Evolutionary conservation across 2,888 invertebrate species (phyloP), one percentile per base, ranked within the genome.

Genomic region (Dusona sp.): DNA sequence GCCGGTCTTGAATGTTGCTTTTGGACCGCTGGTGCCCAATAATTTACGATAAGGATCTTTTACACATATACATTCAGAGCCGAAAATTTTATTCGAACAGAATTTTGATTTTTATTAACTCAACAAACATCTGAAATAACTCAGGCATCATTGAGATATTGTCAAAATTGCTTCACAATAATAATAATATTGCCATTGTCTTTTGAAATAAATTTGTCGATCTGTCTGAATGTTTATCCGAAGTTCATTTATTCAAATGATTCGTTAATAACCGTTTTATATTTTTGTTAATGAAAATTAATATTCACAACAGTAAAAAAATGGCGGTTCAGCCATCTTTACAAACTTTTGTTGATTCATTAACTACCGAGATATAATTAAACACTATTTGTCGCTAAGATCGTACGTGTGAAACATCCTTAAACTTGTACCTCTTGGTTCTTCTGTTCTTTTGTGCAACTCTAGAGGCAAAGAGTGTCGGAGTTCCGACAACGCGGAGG

Each of bases 11-110:
- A 36, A 22, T 51, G 38, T 19, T 75, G 68, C 51, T 70, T 61
- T 77, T 72, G 67, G 48, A 78, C 38, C 29, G 72, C 25, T 16
- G 45, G 22, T 68, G 25, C 54, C 29, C 77, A 65, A 77, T 81
- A 81, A 77, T 84, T 77, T 72, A 77, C 65, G 33, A 74, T 42
- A 13, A 54, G n/a, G 25, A 29, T 57, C 29, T 61, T 61, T 61
- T 61, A 16, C 29, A 61, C 16, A 6, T 13, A 25, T 13, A 6
- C 11, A 29, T 13, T 29, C 16, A 16, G 6, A 4, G 6, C 38
- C 19, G 19, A 13, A 61, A 61, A 29, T 61, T 29, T 29, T 16
- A 6, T 29, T 61, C 16, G 9, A 29, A 16, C 29, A 29, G 29
- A 61, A 29, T 29, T 16, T 61, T 11, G 3, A 16, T 61, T 29